Evolutionary conservation across 2,797 vertebrate species (phyloP).

Genomic region (Gambelia wislizenii): DNA sequence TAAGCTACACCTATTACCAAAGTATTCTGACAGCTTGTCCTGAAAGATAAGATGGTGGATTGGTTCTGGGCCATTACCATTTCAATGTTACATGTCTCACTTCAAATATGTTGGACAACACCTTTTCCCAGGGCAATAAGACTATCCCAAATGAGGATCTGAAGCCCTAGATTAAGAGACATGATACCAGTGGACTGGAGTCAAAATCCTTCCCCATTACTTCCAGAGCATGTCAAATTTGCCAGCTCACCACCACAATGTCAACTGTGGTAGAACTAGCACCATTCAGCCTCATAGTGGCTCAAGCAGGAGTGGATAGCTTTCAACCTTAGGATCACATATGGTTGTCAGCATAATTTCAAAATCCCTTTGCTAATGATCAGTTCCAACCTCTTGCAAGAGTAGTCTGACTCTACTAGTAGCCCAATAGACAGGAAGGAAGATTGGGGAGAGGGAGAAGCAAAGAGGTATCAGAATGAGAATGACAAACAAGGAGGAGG

Average conservation of each 20-base stretch:
- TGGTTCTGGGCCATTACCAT: neutral
- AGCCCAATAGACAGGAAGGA: too few relatives aligned
- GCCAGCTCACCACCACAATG: neutral
- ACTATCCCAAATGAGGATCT: neutral
- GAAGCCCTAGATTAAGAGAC: neutral
- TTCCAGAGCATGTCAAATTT: neutral
- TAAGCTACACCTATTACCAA: neutral
- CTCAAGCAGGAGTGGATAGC: neutral
- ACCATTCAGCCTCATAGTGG: neutral
- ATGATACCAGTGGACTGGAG: neutral
- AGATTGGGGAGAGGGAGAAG: too few relatives aligned
- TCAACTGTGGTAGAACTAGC: neutral
- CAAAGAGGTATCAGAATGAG: too few relatives aligned
- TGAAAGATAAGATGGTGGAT: neutral
- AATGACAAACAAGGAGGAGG: too few relatives aligned
- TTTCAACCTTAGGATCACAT: too few relatives aligned
- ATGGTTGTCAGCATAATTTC: too few relatives aligned
- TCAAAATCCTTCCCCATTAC: neutral
- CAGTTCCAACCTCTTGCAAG: too few relatives aligned
- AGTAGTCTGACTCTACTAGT: too few relatives aligned
- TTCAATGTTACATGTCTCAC: neutral
- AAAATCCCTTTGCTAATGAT: too few relatives aligned
- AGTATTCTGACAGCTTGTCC: neutral
- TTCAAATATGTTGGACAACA: neutral
- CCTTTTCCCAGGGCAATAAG: neutral